Evolutionary conservation across 2,113 vertebrate species (phyloP).

Genomic region (Hystrix cristata): DNA sequence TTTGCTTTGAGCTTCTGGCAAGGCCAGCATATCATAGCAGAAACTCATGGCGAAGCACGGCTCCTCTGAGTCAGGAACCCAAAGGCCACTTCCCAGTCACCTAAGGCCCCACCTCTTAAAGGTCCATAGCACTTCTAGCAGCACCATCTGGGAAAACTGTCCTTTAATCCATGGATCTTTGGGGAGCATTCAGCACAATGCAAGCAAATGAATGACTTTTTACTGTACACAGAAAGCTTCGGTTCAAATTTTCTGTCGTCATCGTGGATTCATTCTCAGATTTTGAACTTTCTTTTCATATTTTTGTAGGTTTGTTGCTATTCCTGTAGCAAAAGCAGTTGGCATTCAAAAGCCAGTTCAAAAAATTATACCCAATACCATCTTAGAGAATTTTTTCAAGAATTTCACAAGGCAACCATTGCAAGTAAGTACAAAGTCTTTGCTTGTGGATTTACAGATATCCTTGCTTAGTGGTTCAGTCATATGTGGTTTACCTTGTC

Average conservation of each 20-base stretch:
- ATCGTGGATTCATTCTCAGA: neutral
- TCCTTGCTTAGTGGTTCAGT: constrained; percentile 70
- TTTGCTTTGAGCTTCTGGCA: neutral
- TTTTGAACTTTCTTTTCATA: constrained; percentile 59
- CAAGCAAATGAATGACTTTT: neutral
- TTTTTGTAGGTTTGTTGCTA: constrained; percentile 91
- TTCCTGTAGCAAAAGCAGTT: constrained; percentile 89
- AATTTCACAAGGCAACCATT: constrained; percentile 88
- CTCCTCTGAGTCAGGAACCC: neutral
- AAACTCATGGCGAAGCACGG: neutral
- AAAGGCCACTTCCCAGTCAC: neutral
- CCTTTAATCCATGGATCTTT: neutral
- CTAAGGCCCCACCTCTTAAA: neutral
- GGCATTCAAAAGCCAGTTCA: constrained; percentile 90
- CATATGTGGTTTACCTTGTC: constrained; percentile 69
- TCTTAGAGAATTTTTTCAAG: constrained; percentile 92
- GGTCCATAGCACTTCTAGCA: neutral
- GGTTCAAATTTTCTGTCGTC: constrained; percentile 18
- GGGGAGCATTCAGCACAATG: neutral
- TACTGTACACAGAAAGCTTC: neutral
- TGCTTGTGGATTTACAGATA: constrained; percentile 61
- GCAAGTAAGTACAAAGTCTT: constrained; percentile 89
- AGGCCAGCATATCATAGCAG: neutral
- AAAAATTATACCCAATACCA: constrained; percentile 87
- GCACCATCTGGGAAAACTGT: neutral